Percentiles rank a stretch among this genome's conserved stretches.
Evolutionary conservation across 2,888 invertebrate genomes (phyloP).

Genomic region (Atherix ibis): DNA sequence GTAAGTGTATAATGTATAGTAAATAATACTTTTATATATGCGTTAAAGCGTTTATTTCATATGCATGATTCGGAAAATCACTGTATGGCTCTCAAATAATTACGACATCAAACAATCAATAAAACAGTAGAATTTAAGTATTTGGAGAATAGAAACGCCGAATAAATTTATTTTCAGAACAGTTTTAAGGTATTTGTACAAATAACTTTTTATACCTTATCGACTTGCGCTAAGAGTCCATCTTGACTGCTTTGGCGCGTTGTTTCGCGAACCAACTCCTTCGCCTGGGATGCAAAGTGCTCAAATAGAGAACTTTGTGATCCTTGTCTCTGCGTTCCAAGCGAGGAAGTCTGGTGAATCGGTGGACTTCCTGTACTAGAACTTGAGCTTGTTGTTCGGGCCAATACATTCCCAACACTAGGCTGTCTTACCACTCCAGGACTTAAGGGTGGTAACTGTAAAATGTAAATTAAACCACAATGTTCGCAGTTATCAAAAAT

Average conservation of each 20-base stretch:
- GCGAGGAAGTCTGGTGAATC: constrained; percentile 20
- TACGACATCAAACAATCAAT: too few relatives aligned
- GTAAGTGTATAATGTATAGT: too few relatives aligned
- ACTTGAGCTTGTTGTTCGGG: constrained; percentile 47
- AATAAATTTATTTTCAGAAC: too few relatives aligned
- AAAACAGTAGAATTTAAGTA: too few relatives aligned
- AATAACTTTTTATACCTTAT: constrained; percentile 60
- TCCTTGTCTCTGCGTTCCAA: constrained; percentile 47
- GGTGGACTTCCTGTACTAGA: constrained; percentile 35
- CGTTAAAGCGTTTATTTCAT: too few relatives aligned
- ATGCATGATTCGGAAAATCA: too few relatives aligned
- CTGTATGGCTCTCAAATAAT: too few relatives aligned
- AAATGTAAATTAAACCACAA: constrained; percentile 9
- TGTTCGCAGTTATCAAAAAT: neutral
- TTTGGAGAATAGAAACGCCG: too few relatives aligned
- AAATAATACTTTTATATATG: too few relatives aligned
- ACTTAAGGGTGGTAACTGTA: constrained; percentile 37
- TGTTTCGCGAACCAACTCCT: constrained; percentile 75
- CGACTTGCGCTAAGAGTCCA: constrained; percentile 74
- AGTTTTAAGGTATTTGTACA: too few relatives aligned
- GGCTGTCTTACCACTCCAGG: constrained; percentile 42
- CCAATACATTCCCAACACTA: constrained; percentile 43
- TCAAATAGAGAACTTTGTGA: constrained; percentile 76
- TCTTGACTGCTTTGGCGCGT: constrained; percentile 81
- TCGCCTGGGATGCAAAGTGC: constrained; percentile 75